A percentile compares a stretch with the other conserved stretches of the same genome.
Evolutionary conservation across 2,797 vertebrate genomes (phyloP).

Genomic region (Lutjanus argentimaculatus): DNA sequence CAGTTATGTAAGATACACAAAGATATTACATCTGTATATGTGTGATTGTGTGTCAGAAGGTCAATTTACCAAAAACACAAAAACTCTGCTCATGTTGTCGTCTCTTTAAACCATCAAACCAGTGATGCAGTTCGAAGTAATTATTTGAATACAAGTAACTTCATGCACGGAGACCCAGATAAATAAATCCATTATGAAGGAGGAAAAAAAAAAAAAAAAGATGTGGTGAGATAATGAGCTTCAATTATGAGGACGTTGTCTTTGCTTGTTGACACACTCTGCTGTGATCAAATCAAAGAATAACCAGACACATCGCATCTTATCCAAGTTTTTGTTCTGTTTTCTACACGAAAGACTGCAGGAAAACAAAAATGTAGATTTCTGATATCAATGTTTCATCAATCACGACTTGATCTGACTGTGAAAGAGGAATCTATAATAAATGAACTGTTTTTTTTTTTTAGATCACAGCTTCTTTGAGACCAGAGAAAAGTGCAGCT

Average conservation of each 20-base stretch:
- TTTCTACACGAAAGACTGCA: too few relatives aligned
- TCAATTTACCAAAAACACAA: not conserved
- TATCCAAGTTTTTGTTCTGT: not conserved
- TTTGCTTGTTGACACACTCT: slow-evolving; percentile 20
- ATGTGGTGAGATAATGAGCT: slow-evolving; percentile 42
- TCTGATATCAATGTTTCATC: slow-evolving; percentile 53
- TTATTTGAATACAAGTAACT: slow-evolving; percentile 1
- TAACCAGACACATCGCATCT: slow-evolving; percentile 33
- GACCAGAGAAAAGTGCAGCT: not conserved
- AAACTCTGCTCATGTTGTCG: not conserved
- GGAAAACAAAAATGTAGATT: slow-evolving; percentile 49
- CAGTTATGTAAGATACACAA: too few relatives aligned
- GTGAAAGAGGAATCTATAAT: slow-evolving; percentile 15
- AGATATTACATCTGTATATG: not conserved
- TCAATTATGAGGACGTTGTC: slow-evolving; percentile 19
- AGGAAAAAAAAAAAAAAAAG: not conserved
- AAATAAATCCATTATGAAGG: slow-evolving; percentile 39
- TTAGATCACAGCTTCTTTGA: slow-evolving; percentile 27
- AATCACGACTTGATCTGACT: slow-evolving; percentile 7
- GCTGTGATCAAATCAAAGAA: slow-evolving; percentile 48
- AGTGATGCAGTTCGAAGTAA: not conserved
- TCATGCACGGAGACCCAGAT: slow-evolving; percentile 42
- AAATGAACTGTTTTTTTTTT: slow-evolving; percentile 30
- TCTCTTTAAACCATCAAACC: not conserved
- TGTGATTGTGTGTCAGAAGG: not conserved